Base-by-base conservation (phyloP, 1,140 invertebrate genomes). In the Idris sp. region DNA sequence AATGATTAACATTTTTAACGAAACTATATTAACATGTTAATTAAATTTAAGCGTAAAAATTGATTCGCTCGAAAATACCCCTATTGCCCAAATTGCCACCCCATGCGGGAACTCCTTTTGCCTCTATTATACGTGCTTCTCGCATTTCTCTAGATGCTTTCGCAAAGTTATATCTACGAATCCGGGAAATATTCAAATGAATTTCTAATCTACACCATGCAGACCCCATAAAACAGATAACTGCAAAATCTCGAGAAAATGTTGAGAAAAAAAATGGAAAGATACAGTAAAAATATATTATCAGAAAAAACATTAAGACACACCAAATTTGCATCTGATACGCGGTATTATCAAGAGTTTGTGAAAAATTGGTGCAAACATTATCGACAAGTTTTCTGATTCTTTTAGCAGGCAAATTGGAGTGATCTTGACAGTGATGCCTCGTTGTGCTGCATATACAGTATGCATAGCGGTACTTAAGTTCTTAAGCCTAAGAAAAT, bases 401-500 rank as follows among this genome's bases (percentile, higher is more conserved):
- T 54, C 35, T 65, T 62, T 65, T 33, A 4, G 11, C n/a, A 19
- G 3, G 30, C n/a, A 40, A 56, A 49, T 26, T 3, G 36, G 14
- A 53, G 41, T 46, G 58, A 62, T 64, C 41, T 40, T 54, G 69
- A 44, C 51, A 59, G 59, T 73, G 54, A 73, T 49, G 56, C 38
- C 33, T 48, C 67, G 67, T 46, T 46, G 46, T 13, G 11, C 18
- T 65, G 59, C 73, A 65, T 61, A 67, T 65, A 71, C 73, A 76
- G 65, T 65, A 65, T 76, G 53, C 65, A 64, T 76, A 76, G 54
- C 59, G 54, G 65, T 83, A 83, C 81, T 79, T 76, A 84, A 82
- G 79, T 84, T 81, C 79, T 83, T 84, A 82, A 77, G 73, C 75
- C 77, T 78, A 77, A 68, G 81, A 83, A 83, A 83, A 83, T 83